These are phyloP conservation scores for Trichonephila clavata DNA, from an alignment of 1,140 invertebrate genomes.

Conservation along the genomic window DNA sequence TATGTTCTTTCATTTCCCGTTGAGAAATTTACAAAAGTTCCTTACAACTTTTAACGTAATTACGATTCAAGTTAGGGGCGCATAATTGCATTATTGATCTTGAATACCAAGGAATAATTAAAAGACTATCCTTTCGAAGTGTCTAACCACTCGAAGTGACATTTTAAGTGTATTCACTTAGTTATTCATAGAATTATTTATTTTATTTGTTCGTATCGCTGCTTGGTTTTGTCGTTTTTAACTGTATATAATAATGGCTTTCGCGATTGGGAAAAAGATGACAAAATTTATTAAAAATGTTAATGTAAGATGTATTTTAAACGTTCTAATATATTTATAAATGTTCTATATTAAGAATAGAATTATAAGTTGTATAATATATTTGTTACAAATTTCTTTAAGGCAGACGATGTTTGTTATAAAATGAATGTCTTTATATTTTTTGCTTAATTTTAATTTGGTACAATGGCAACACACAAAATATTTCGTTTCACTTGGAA, in stretches of 20 bases:
- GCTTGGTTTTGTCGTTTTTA: background rate
- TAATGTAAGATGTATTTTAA: background rate
- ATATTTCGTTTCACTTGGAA: too few relatives aligned
- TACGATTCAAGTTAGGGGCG: background rate
- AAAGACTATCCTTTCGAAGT: background rate
- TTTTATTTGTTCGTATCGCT: background rate
- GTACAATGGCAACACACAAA: too few relatives aligned
- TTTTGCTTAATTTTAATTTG: too few relatives aligned
- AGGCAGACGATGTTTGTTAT: too few relatives aligned
- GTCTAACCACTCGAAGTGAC: slow-evolving; percentile 4
- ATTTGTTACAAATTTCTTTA: too few relatives aligned
- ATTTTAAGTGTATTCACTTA: slow-evolving; percentile 6
- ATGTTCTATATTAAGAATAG: background rate
- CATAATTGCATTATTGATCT: slow-evolving; percentile 43
- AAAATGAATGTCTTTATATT: too few relatives aligned
- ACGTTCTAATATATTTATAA: background rate
- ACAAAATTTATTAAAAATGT: background rate
- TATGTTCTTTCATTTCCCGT: background rate
- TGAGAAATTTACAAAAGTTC: slow-evolving; percentile 5
- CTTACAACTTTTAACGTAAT: slow-evolving; percentile 18
- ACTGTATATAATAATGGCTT: background rate
- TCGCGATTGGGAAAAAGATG: background rate
- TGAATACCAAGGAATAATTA: slow-evolving; percentile 5
- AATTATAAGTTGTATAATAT: too few relatives aligned
- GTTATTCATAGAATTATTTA: background rate